Evolutionary conservation across 1,140 invertebrate genomes (phyloP), one percentile per base, ranked within the genome.

Genomic region (Chironomus striatipennis): DNA sequence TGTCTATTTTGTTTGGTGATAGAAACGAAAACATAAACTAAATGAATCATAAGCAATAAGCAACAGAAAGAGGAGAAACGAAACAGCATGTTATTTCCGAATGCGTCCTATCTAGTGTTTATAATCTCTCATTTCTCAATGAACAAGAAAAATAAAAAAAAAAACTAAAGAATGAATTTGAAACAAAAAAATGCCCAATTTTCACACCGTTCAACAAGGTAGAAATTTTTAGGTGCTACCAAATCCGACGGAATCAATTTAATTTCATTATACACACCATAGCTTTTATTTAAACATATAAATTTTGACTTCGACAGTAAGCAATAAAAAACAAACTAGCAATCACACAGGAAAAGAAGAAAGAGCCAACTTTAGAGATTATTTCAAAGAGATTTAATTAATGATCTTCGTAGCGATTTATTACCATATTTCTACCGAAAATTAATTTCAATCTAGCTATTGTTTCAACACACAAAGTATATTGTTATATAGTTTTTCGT

Each of bases 371-470:
- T 34, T 34, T 34, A 18, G 17, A 21, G 65, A 18, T 57, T n/a
- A 57, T 70, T 70, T 70, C n/a, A 70, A 21, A 70, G 17, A 70
- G 65, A 70, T 70, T 70, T 70, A 70, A 70, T 70, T 70, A 70
- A 70, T 70, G 65, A 70, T 70, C 17, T 70, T 70, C 65, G 18
- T 17, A 70, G 65, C 65, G 65, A 70, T 70, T 70, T 70, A 70
- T 70, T 70, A 21, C 65, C 65, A 70, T 18, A 57, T 57, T 57
- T 57, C 47, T 57, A 57, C 47, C 47, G 47, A 57, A 57, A 15
- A 57, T 57, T 57, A 57, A 57, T 57, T 57, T 57, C 12, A 57
- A 57, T 57, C 47, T 57, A 57, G 12, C n/a, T n/a, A 57, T 57
- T 57, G 47, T 57, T 57, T 15, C n/a, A 57, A n/a, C 12, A n/a